Conservation (phyloP, 2,797 vertebrate species). For the Sarcoramphus papa region DNA sequence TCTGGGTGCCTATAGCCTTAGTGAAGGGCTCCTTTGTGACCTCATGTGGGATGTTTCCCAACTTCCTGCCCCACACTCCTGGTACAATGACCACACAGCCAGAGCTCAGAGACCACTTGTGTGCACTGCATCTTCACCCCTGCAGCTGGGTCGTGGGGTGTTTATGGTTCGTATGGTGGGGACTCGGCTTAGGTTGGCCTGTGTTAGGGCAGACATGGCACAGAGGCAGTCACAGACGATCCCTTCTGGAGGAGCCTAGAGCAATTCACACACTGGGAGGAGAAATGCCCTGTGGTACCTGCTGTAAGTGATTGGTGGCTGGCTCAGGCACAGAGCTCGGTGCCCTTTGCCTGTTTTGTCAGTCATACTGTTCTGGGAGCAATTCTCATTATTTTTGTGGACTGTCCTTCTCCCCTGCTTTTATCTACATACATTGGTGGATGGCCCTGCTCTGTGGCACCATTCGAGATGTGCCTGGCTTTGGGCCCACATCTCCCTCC, state of each 20-base stretch:
- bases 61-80: not conserved
- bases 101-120: not conserved
- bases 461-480: not conserved
- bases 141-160: not conserved
- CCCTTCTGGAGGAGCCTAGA: not conserved
- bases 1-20: not conserved
- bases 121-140: not conserved
- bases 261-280: not conserved
- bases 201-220: accelerated
- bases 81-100: not conserved
- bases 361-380: not conserved
- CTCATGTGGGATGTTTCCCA: not conserved
- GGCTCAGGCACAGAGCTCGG: not conserved
- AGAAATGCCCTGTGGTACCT: not conserved
- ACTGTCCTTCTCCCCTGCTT: not conserved
- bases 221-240: not conserved
- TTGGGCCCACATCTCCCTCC: not conserved
- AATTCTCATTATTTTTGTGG: not conserved
- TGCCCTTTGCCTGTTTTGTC: not conserved
- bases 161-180: not conserved
- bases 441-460: not conserved
- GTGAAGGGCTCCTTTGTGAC: not conserved
- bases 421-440: not conserved
- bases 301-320: not conserved
- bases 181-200: not conserved